Evolutionary conservation across 2,113 vertebrate species (phyloP).

Genomic region (Labeo catla): DNA sequence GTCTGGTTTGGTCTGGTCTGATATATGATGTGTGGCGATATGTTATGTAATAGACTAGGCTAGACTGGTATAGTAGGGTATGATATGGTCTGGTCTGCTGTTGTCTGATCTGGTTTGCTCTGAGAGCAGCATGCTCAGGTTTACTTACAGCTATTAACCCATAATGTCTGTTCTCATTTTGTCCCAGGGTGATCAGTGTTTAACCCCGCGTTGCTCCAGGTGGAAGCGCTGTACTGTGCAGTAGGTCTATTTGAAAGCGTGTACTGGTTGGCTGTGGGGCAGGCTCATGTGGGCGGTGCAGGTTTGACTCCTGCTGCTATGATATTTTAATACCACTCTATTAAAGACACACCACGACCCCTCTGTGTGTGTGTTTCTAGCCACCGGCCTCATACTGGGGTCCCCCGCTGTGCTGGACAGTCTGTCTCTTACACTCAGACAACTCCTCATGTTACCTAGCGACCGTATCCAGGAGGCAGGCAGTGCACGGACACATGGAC

Average conservation of each 20-base stretch:
- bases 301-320: constrained; percentile 8
- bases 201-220: background rate
- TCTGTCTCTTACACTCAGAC: constrained; percentile 45
- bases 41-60: background rate
- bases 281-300: background rate
- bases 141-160: background rate
- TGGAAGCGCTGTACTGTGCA: background rate
- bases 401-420: constrained; percentile 38
- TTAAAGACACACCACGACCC: background rate
- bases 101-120: background rate
- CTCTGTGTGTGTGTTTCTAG: background rate
- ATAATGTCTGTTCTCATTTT: constrained; percentile 1
- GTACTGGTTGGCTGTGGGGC: background rate
- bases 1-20: background rate
- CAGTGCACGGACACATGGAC: constrained; percentile 56
- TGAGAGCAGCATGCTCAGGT: background rate
- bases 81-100: background rate
- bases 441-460: constrained; percentile 71
- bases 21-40: background rate
- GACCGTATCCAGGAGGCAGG: constrained; percentile 68
- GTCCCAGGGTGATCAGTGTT: background rate
- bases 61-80: background rate
- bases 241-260: background rate
- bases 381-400: constrained; percentile 8
- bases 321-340: constrained; percentile 14